Evolutionary conservation across 2,888 invertebrate genomes (phyloP).

Genomic region (Synanthedon vespiformis): DNA sequence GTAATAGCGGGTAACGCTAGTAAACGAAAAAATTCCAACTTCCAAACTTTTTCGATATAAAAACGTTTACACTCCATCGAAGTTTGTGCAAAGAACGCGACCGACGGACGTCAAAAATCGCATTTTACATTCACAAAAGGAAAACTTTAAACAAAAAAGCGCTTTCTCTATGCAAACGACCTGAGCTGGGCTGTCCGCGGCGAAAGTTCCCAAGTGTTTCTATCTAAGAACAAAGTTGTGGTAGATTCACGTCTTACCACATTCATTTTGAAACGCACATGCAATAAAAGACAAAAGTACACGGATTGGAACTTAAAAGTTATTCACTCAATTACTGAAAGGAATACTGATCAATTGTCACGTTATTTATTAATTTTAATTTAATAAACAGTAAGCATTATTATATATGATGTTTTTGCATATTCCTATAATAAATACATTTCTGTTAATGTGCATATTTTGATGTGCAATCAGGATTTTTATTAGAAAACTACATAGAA

Average conservation of each 20-base stretch:
- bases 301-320: too few relatives aligned
- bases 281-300: too few relatives aligned
- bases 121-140: constrained; percentile 46
- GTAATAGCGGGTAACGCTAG: too few relatives aligned
- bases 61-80: constrained; percentile 1
- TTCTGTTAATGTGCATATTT: too few relatives aligned
- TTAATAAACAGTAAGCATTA: too few relatives aligned
- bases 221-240: not conserved
- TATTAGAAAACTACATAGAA: too few relatives aligned
- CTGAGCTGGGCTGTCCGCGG: constrained; percentile 14
- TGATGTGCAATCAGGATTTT: too few relatives aligned
- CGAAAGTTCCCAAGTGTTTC: constrained; percentile 35
- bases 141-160: constrained; percentile 44
- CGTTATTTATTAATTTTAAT: too few relatives aligned
- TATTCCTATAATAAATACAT: too few relatives aligned
- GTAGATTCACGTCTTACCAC: not conserved
- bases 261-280: not conserved
- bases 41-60: not conserved
- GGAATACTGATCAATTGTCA: too few relatives aligned
- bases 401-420: too few relatives aligned
- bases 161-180: constrained; percentile 60
- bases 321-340: too few relatives aligned
- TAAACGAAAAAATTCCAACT: not conserved
- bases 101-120: constrained; percentile 28
- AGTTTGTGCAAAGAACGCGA: constrained; percentile 1